Evolutionary conservation across 2,797 vertebrate genomes (phyloP).

Genomic region (Delichon dasypus): DNA sequence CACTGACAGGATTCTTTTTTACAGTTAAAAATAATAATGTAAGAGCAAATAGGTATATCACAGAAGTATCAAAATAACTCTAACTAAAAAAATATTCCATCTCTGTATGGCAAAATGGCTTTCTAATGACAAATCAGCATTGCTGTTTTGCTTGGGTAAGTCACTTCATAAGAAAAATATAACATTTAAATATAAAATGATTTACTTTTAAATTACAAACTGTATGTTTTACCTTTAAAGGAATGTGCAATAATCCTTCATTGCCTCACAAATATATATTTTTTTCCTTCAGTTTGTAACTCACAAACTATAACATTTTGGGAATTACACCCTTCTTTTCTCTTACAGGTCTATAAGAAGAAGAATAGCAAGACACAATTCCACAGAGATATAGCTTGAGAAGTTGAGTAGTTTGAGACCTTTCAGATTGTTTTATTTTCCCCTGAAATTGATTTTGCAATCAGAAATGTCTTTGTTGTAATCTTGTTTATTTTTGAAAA

Average conservation of each 20-base stretch:
- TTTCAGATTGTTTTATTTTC: constrained; percentile 23
- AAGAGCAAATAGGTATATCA: constrained; percentile 49
- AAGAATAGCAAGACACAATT: constrained; percentile 9
- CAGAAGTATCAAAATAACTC: constrained; percentile 52
- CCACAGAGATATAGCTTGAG: not conserved
- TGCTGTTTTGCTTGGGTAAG: constrained; percentile 58
- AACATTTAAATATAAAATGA: constrained; percentile 46
- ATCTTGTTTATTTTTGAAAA: constrained; percentile 35
- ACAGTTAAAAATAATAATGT: constrained; percentile 31
- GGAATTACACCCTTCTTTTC: not conserved
- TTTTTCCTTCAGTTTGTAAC: constrained; percentile 24
- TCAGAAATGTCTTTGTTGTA: not conserved
- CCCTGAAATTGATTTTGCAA: constrained; percentile 13
- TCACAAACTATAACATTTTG: constrained; percentile 33
- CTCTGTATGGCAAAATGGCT: constrained; percentile 36
- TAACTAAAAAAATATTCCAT: constrained; percentile 54
- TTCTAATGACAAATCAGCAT: constrained; percentile 54
- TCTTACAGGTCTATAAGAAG: constrained; percentile 6
- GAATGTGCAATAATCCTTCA: constrained; percentile 39
- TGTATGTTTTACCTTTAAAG: constrained; percentile 42
- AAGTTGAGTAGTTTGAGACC: constrained; percentile 8
- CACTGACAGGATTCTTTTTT: constrained; percentile 37
- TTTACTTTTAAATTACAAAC: constrained; percentile 43
- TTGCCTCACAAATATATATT: not conserved
- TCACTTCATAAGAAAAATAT: constrained; percentile 48